Evolutionary conservation across 2,888 invertebrate genomes (phyloP).

Genomic region (Myathropa florea): DNA sequence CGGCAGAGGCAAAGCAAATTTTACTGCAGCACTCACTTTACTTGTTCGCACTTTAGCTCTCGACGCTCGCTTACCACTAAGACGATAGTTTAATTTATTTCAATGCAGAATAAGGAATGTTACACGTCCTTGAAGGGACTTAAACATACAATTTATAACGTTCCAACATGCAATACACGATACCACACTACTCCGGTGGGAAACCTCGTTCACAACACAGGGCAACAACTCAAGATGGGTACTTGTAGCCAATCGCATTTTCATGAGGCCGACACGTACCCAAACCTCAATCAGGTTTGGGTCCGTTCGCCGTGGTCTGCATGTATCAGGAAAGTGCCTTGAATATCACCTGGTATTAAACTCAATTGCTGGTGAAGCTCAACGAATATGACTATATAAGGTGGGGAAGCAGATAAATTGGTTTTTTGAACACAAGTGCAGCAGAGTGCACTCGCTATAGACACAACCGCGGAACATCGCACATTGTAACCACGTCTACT

Average conservation of each 20-base stretch:
- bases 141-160: conserved; percentile 52
- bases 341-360: conserved; percentile 12
- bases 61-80: conserved; percentile 56
- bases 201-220: conserved; percentile 10
- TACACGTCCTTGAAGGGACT: conserved; percentile 42
- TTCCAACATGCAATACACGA: conserved; percentile 40
- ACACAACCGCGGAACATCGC: neutral
- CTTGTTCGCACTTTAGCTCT: conserved; percentile 60
- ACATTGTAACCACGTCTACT: neutral
- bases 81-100: conserved; percentile 63
- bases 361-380: neutral
- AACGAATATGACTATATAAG: neutral
- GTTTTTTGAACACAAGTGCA: neutral
- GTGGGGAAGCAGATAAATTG: neutral
- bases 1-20: conserved; percentile 10
- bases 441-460: neutral
- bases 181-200: neutral
- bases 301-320: neutral
- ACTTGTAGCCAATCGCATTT: conserved; percentile 41
- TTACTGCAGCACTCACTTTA: conserved; percentile 33
- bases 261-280: conserved; percentile 10
- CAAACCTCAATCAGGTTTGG: neutral
- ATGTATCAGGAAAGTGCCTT: conserved; percentile 14
- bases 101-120: conserved; percentile 56
- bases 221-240: conserved; percentile 9